These are phyloP conservation scores for Sebastes paucispinis DNA, from an alignment of 2,797 vertebrate genomes.

Conservation along the genomic window DNA sequence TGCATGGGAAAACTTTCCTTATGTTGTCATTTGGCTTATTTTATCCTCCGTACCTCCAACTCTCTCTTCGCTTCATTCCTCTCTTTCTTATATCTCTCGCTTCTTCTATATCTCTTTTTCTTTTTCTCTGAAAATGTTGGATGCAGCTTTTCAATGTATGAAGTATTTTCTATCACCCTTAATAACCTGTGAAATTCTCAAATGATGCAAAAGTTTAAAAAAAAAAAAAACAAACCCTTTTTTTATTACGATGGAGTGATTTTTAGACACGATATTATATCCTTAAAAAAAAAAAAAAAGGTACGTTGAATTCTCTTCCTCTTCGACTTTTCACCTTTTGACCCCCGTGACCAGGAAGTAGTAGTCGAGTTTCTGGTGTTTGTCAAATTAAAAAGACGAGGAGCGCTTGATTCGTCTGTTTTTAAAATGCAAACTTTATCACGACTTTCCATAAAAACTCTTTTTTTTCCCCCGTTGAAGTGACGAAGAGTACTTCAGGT, in stretches of 20 bases:
- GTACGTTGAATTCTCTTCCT: constrained; percentile 42
- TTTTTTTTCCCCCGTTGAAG: neutral
- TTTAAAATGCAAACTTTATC: neutral
- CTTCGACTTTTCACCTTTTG: constrained; percentile 48
- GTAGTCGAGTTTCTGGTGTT: constrained; percentile 30
- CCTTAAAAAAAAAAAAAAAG: constrained; percentile 14
- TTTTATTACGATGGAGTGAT: constrained; percentile 67
- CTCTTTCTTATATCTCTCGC: neutral
- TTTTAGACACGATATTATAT: constrained; percentile 62
- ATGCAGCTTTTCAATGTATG: constrained; percentile 66
- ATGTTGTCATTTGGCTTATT: constrained; percentile 57
- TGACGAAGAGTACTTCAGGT: neutral
- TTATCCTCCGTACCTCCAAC: constrained; percentile 37
- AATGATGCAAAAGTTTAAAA: constrained; percentile 40
- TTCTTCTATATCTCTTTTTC: neutral
- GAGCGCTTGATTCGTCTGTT: constrained; percentile 27
- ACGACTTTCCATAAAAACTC: neutral
- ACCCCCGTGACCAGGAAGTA: constrained; percentile 23
- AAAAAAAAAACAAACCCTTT: constrained; percentile 11
- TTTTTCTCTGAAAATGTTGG: constrained; percentile 49
- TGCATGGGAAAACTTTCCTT: constrained; percentile 65
- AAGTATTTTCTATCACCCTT: constrained; percentile 73
- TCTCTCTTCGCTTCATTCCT: neutral
- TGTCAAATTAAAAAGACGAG: constrained; percentile 11
- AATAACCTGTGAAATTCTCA: constrained; percentile 56